These are phyloP conservation scores for Pecten maximus DNA, from an alignment of 2,888 invertebrate species.

Conservation along the genomic window DNA sequence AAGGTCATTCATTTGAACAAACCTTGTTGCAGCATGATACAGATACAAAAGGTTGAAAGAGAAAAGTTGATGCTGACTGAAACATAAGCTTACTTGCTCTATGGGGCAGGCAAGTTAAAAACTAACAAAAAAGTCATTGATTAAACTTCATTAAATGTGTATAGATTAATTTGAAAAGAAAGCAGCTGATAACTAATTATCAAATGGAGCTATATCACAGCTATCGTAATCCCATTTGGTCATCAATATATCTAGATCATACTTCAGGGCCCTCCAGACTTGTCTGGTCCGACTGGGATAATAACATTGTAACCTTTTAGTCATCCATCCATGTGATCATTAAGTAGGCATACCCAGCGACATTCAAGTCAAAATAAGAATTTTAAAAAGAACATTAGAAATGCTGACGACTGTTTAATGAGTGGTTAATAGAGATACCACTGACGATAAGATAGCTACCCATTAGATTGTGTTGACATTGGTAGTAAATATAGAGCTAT, in stretches of 20 bases:
- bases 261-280: not conserved
- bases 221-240: not conserved
- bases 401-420: not conserved
- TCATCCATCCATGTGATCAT: not conserved
- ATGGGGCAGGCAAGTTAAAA: no score
- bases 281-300: not conserved
- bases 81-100: no score
- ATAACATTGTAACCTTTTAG: not conserved
- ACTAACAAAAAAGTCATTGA: no score
- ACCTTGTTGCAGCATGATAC: no score
- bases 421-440: not conserved
- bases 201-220: not conserved
- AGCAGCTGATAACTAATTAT: no score
- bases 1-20: no score
- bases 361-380: not conserved
- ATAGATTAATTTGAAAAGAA: no score
- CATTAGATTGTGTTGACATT: not conserved
- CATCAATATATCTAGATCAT: not conserved
- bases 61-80: no score
- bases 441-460: not conserved
- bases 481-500: not conserved
- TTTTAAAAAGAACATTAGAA: not conserved
- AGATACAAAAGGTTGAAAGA: no score
- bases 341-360: not conserved
- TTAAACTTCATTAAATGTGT: no score